A percentile compares a stretch with the other conserved stretches of the same genome.
phyloP scores from a whole-genome alignment of 53 echinoderm and acorn worm genomes.

The Hippasteria phrygiana region DNA sequence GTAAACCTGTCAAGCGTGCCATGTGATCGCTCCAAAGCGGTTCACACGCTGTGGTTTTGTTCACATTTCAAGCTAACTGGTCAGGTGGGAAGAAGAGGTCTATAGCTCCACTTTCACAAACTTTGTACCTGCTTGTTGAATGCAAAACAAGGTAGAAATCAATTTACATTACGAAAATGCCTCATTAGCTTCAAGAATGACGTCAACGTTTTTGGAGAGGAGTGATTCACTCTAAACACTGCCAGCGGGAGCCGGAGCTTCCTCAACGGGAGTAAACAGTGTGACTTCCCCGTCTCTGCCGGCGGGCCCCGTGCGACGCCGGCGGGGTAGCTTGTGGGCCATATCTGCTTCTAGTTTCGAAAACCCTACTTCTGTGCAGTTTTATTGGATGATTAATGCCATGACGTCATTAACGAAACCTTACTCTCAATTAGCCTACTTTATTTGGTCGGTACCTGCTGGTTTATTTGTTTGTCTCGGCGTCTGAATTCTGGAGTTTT shows the following conservation, averaged over 20 bases:
- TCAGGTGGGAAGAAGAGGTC: too few relatives aligned
- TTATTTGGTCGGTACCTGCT: not conserved
- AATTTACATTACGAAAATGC: too few relatives aligned
- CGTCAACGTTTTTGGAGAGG: not conserved
- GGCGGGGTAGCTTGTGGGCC: not conserved
- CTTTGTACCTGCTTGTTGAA: not conserved
- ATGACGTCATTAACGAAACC: slow-evolving; percentile 58
- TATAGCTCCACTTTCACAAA: too few relatives aligned
- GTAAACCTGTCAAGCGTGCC: too few relatives aligned
- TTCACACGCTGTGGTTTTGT: too few relatives aligned
- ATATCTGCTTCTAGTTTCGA: slow-evolving; percentile 12
- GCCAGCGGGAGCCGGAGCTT: slow-evolving; percentile 8
- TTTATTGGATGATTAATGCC: slow-evolving; percentile 17
- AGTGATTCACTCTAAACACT: not conserved
- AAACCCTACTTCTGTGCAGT: not conserved
- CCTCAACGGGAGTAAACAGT: not conserved
- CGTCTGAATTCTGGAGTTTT: not conserved
- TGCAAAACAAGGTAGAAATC: not conserved
- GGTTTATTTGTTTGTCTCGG: not conserved
- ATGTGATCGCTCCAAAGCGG: too few relatives aligned
- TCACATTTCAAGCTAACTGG: too few relatives aligned
- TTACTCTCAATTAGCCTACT: slow-evolving; percentile 4
- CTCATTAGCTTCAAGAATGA: not conserved
- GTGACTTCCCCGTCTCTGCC: not conserved
- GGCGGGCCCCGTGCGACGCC: not conserved